Conservation (phyloP, 2,797 vertebrate species). For the Acropternis orthonyx region DNA sequence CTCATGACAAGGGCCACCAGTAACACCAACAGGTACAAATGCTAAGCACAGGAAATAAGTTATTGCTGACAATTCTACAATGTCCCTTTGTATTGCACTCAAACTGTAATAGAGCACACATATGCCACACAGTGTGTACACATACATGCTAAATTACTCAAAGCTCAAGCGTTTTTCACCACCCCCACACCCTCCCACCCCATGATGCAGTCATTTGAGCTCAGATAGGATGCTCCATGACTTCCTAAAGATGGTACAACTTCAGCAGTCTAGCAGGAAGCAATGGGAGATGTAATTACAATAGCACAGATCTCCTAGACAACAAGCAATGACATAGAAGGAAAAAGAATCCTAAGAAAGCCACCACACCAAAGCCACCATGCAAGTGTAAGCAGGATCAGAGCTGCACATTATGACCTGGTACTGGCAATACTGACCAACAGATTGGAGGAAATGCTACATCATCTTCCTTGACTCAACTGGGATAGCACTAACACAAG, state of each 20-base stretch:
- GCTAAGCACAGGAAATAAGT: neutral
- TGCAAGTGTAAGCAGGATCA: neutral
- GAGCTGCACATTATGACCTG: neutral
- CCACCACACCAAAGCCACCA: neutral
- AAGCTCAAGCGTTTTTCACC: neutral
- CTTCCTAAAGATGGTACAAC: neutral
- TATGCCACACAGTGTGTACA: neutral
- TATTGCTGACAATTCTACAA: neutral
- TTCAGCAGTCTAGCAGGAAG: neutral
- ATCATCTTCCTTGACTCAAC: neutral
- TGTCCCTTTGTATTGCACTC: neutral
- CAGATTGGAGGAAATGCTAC: neutral
- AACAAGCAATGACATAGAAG: neutral
- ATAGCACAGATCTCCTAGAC: neutral
- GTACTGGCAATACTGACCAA: accelerated
- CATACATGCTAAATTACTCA: neutral
- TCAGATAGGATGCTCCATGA: neutral
- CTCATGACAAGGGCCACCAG: neutral
- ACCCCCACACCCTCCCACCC: no score
- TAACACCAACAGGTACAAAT: neutral
- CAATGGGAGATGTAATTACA: neutral
- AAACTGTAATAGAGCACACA: neutral
- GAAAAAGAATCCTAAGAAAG: neutral
- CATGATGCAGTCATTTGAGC: neutral
- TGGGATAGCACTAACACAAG: neutral